Base-by-base conservation (phyloP, 2,113 vertebrate species). In the Vidua macroura region DNA sequence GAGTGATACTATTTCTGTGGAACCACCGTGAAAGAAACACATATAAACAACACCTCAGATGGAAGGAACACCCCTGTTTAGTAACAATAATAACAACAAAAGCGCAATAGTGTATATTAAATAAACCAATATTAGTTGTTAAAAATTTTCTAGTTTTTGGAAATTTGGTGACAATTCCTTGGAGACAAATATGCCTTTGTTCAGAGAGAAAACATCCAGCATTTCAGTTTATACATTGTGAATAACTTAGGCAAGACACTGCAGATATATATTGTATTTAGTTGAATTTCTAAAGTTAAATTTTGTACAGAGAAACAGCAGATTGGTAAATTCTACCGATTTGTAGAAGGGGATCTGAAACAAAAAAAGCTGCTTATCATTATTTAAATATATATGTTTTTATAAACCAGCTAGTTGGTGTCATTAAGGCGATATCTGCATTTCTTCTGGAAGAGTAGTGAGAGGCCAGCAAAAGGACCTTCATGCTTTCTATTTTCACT, bases 351-450 rank as follows among this genome's bases (percentile, higher is more conserved):
- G 43, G 46, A 79, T 13, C 78, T 83, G 68, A 88, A 89, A 92
- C 1, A 3, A 78, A 86, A 75, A 20, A 89, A 89, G 52, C 82
- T 92, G 46, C 51, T 95, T 87, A 66, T 52, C 17, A 31, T 83
- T 90, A 92, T 91, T 95, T 94, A 74, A 91, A 89, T 82, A 41
- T 62, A 35, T 58, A 59, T 43, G 3, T 93, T 88, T 85, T 49
- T 84, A 64, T 73, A 86, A 89, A 94, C 72, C 48, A 90, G 49
- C 31, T 82, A 39, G 33, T 81, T 67, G 10, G 30, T 92, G 52
- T 49, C 37, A 35, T 64, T 84, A 96, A 56, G 27, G 28, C 0
- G 0, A 70, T 1, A 4, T 51, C 60, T 75, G 43, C 9, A 6
- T 87, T 91, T 91, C 48, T 43, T 67, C 7, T n/a, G 46, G 85